Conservation (phyloP, 2,888 invertebrate genomes). For the Lottia gigantea region DNA sequence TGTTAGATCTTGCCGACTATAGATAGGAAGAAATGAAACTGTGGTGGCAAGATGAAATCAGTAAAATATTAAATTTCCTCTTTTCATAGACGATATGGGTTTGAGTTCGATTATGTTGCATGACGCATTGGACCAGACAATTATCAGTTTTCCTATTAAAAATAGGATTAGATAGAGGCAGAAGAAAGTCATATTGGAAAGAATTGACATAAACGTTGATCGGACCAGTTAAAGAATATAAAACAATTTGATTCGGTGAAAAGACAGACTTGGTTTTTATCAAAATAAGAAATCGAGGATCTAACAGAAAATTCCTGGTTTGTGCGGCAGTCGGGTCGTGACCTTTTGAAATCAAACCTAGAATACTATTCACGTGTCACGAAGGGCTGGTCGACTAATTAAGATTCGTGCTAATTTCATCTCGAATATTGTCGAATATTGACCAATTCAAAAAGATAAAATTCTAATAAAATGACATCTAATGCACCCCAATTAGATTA, state of each 20-base stretch:
- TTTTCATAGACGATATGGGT: conserved; percentile 9
- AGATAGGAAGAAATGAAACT: conserved; percentile 11
- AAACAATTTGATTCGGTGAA: not conserved
- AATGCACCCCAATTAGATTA: conserved; percentile 11
- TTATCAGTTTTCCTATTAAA: conserved; percentile 9
- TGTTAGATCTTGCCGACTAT: conserved; percentile 11
- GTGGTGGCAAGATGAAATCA: conserved; percentile 9
- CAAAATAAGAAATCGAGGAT: conserved; percentile 6
- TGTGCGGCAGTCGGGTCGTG: not conserved
- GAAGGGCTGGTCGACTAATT: conserved; percentile 6
- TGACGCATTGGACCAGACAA: conserved; percentile 11
- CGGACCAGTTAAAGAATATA: conserved; percentile 2
- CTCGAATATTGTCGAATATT: conserved; percentile 4
- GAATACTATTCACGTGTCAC: conserved; percentile 1
- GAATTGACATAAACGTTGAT: conserved; percentile 4
- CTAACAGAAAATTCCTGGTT: not conserved
- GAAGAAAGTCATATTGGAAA: not conserved
- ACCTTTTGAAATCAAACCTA: not conserved
- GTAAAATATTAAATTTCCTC: conserved; percentile 11
- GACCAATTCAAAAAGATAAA: conserved; percentile 11
- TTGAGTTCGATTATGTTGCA: conserved; percentile 3
- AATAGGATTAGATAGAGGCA: not conserved
- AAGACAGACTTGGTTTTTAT: conserved; percentile 1
- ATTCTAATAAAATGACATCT: conserved; percentile 11
- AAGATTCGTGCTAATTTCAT: conserved; percentile 11